Evolutionary conservation across 2,797 vertebrate genomes (phyloP).

Genomic region (Lutjanus argentimaculatus): DNA sequence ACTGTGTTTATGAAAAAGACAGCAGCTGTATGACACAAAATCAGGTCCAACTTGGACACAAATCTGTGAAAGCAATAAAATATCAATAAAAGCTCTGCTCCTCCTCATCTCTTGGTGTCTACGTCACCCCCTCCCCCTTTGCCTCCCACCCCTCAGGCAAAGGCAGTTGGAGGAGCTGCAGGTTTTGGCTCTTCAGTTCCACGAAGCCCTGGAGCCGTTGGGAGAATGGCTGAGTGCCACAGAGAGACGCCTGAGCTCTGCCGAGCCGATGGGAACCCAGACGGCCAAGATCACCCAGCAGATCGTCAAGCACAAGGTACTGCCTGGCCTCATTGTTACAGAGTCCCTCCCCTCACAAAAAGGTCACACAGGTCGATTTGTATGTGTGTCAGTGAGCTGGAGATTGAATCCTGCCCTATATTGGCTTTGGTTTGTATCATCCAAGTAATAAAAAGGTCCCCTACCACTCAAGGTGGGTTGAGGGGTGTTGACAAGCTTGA

Average conservation of each 20-base stretch:
- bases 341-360: not conserved
- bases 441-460: not conserved
- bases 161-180: conserved; percentile 96
- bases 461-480: no score
- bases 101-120: not conserved
- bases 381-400: not conserved
- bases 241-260: conserved; percentile 95
- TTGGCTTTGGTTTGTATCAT: not conserved
- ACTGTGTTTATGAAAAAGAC: not conserved
- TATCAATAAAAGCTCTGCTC: conserved; percentile 26
- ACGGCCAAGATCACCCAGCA: conserved; percentile 97
- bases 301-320: conserved; percentile 97
- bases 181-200: conserved; percentile 96
- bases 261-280: conserved; percentile 97
- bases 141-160: conserved; percentile 85
- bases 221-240: conserved; percentile 95
- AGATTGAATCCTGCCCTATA: not conserved
- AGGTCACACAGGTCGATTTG: not conserved
- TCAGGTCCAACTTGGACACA: not conserved
- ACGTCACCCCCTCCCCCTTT: not conserved
- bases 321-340: not conserved
- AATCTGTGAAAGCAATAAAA: conserved; percentile 49
- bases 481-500: not conserved
- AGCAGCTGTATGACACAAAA: conserved; percentile 23
- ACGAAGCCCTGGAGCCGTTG: conserved; percentile 95